Evolutionary conservation across 2,797 vertebrate species (phyloP).

Genomic region (Myiotriccus ornatus): DNA sequence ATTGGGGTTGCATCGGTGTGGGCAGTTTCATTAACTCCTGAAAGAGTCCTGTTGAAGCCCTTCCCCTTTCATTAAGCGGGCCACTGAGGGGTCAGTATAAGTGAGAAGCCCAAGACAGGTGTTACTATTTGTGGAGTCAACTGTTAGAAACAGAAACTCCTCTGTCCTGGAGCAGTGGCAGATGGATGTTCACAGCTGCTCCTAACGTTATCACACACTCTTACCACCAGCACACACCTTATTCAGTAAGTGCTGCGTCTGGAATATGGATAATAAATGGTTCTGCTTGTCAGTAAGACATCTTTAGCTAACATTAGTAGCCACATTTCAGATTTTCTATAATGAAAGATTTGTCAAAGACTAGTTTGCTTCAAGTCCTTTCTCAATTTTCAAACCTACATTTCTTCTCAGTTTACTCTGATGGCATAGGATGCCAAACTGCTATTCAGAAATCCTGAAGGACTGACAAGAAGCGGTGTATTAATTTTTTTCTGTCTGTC

Average conservation of each 20-base stretch:
- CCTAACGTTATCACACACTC: slow-evolving; percentile 32
- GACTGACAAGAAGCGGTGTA: slow-evolving; percentile 29
- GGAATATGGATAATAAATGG: slow-evolving; percentile 53
- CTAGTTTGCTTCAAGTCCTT: slow-evolving; percentile 54
- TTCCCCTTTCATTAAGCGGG: slow-evolving; percentile 31
- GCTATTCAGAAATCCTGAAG: slow-evolving; percentile 16
- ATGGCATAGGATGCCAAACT: slow-evolving; percentile 9
- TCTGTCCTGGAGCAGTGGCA: slow-evolving; percentile 21
- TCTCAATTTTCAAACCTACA: slow-evolving; percentile 42
- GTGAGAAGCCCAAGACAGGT: slow-evolving; percentile 64
- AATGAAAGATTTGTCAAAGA: slow-evolving; percentile 48
- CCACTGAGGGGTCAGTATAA: slow-evolving; percentile 33
- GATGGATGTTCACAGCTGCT: slow-evolving; percentile 67
- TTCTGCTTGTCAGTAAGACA: slow-evolving; percentile 48
- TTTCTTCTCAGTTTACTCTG: slow-evolving; percentile 26
- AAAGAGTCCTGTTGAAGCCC: slow-evolving; percentile 10
- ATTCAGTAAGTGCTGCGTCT: slow-evolving; percentile 23
- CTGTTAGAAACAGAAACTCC: slow-evolving; percentile 51
- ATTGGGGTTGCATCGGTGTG: not conserved
- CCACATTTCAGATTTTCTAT: slow-evolving; percentile 43
- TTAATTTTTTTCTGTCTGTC: slow-evolving; percentile 47
- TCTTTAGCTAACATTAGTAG: slow-evolving; percentile 50
- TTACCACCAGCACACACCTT: slow-evolving; percentile 23
- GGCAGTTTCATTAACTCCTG: slow-evolving; percentile 58
- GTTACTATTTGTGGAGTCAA: slow-evolving; percentile 32